These are phyloP conservation scores for Rhopilema esculentum DNA, from an alignment of 30 jellyfish, hydroid and myxozoan genomes.

Conservation along the genomic window DNA sequence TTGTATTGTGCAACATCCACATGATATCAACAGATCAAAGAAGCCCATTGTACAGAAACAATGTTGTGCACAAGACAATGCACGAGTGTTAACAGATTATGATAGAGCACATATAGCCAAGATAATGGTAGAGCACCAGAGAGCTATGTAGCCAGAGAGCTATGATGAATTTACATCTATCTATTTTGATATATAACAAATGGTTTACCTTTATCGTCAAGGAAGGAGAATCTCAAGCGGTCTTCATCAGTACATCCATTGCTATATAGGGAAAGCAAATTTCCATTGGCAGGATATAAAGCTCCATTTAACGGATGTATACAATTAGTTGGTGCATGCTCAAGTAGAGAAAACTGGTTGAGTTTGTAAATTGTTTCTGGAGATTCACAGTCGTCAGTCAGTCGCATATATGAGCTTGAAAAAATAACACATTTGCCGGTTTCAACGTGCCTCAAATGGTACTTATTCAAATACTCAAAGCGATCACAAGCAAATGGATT, in stretches of 20 bases:
- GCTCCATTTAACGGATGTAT: constrained; percentile 3
- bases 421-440: constrained; percentile 35
- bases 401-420: too few species aligned
- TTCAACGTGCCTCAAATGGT: constrained; percentile 22
- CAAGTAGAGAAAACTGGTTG: background rate
- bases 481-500: constrained; percentile 45
- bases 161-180: too few species aligned
- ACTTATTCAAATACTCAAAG: constrained; percentile 16
- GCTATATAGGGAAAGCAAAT: background rate
- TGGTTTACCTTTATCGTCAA: constrained; percentile 56
- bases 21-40: too few species aligned
- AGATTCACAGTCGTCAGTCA: constrained; percentile 33
- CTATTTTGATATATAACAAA: too few species aligned
- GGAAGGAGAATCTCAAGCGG: constrained; percentile 14
- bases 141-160: too few species aligned
- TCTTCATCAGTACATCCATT: constrained; percentile 20
- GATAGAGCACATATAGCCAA: too few species aligned
- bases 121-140: too few species aligned
- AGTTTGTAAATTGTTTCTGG: constrained; percentile 1
- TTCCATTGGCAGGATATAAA: background rate
- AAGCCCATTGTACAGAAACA: too few species aligned
- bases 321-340: background rate
- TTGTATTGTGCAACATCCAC: too few species aligned
- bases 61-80: too few species aligned
- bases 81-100: too few species aligned